Evolutionary conservation across 2,113 vertebrate genomes (phyloP).

Genomic region (Aegotheles bennettii): DNA sequence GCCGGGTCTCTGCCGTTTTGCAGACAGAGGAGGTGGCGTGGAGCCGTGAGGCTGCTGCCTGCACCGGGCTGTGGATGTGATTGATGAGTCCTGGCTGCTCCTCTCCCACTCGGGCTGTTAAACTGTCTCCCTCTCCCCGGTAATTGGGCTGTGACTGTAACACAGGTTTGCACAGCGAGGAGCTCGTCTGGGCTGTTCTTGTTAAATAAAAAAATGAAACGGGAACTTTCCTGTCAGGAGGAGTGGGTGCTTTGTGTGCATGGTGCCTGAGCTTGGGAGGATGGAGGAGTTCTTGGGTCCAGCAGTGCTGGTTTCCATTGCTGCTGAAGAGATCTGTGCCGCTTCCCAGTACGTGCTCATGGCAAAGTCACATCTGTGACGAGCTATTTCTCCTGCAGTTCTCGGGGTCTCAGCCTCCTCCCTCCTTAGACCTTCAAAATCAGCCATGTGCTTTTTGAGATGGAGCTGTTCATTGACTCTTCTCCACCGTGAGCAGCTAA

Average conservation of each 20-base stretch:
- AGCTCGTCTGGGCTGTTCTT: neutral
- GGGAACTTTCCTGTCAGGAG: neutral
- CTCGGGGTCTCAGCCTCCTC: neutral
- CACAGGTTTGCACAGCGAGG: neutral
- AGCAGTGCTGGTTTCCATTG: neutral
- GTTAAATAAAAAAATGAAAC: neutral
- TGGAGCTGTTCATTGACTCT: neutral
- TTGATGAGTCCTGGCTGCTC: neutral
- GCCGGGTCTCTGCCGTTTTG: accelerated
- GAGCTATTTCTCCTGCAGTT: neutral
- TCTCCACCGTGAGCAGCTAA: neutral
- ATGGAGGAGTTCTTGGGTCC: neutral
- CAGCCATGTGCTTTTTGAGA: neutral
- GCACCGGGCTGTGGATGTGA: neutral
- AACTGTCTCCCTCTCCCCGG: neutral
- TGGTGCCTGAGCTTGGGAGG: neutral
- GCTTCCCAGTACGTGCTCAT: accelerated
- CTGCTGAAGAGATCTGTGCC: neutral
- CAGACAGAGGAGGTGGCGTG: neutral
- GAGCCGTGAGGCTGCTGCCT: accelerated
- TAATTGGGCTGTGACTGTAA: neutral
- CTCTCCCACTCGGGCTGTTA: neutral
- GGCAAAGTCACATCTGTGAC: accelerated
- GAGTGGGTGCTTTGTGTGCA: neutral
- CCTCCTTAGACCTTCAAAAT: neutral